These are phyloP conservation scores for Zalophus californianus DNA, from an alignment of 2,797 vertebrate genomes.

Conservation along the genomic window DNA sequence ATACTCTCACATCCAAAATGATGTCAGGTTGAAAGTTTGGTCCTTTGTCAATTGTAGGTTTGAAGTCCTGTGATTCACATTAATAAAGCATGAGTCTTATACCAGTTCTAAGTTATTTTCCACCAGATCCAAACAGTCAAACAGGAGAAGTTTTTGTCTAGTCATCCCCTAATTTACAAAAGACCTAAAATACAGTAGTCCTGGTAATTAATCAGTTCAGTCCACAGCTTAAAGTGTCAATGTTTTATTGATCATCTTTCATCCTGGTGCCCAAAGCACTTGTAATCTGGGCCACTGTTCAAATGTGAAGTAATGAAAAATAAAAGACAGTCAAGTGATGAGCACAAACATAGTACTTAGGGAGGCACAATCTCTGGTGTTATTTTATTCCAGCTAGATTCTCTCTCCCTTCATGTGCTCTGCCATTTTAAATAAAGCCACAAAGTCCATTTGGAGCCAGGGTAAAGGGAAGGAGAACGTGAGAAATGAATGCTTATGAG, in stretches of 20 bases:
- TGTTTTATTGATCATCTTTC: constrained; percentile 10
- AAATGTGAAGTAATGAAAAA: constrained; percentile 18
- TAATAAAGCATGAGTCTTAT: not conserved
- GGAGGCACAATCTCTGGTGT: not conserved
- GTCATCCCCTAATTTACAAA: not conserved
- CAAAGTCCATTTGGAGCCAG: not conserved
- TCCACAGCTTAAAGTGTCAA: not conserved
- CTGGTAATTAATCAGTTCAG: not conserved
- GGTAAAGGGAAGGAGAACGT: not conserved
- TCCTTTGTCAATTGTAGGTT: not conserved
- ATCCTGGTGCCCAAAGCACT: not conserved
- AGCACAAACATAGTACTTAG: not conserved
- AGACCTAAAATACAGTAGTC: not conserved
- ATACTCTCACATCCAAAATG: not conserved
- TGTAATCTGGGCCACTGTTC: not conserved
- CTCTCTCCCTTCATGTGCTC: not conserved
- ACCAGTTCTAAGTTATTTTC: not conserved
- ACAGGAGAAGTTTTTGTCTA: not conserved
- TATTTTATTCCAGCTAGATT: not conserved
- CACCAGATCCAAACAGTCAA: not conserved
- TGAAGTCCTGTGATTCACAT: not conserved
- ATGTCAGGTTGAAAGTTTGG: not conserved
- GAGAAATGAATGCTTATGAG: not conserved
- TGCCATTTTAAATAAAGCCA: constrained; percentile 32
- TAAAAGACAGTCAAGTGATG: not conserved